Evolutionary conservation across 1,140 invertebrate genomes (phyloP), one percentile per base, ranked within the genome.

Genomic region (Phenacoccus solenopsis): DNA sequence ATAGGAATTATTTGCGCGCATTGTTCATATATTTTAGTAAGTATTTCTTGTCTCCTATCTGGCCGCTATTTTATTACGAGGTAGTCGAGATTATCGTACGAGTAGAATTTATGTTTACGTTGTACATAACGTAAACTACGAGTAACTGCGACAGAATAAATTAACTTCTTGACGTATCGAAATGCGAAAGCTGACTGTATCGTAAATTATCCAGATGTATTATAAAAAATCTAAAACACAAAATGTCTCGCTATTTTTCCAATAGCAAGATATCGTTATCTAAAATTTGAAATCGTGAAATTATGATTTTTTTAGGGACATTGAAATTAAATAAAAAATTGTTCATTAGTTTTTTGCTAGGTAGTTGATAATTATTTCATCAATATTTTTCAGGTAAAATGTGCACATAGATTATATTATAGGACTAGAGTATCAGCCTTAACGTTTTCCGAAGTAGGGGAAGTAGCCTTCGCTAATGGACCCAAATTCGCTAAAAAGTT

Each of bases 1-100:
- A 88, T 91, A 0, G 89, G 89, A 12, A 79, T 91, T 24, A 81
- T 93, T 57, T 93, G 91, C 83, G 92, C 91, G 9, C 90, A 93
- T 80, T 93, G 90, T 80, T 85, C 90, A 71, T 91, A 93, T 77
- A 84, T 93, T 75, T 80, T 94, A 76, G 89, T 93, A 83, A 86
- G 86, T 85, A 73, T 12, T 10, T 28, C 20, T 10, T 32, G 9
- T 30, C 27, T 69, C 35, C 9, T 10, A 12, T 10, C n/a, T 69
- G 10, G 35, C 10, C 13, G 10, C 32, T 16, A 22, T 13, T n/a
- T 10, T 49, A 10, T 69, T 69, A 10, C 30, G 30, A 69, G 20
- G 12, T 10, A 69, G 13, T 69, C 10, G 10, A 22, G 9, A 12
- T 13, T 12, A 64, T 10, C 10, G 12, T 64, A 12, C 9, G 22